Evolutionary conservation across 2,797 vertebrate species (phyloP), one percentile per base, ranked within the genome.

Genomic region (Neopelma chrysocephalum): DNA sequence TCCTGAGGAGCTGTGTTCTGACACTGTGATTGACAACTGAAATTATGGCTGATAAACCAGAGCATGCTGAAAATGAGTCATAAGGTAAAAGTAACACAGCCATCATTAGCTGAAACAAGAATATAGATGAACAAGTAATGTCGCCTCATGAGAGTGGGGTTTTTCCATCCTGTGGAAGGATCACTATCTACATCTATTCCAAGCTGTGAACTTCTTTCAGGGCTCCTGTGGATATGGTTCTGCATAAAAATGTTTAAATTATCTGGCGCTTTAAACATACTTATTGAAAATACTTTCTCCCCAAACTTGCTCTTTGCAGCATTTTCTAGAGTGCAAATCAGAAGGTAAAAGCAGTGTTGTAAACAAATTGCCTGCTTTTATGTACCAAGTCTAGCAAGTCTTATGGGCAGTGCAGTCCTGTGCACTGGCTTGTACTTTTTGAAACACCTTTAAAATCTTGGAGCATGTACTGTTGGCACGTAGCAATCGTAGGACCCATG

Each of bases 31-130:
- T 91, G 82, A 83, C 79, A 73, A 8, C 86, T 57, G 70, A 93
- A 83, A 90, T 86, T 64, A 64, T 1, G 29, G 68, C 77, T 92
- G 80, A 82, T 60, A 66, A 94, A 90, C 73, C 88, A 71, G 65
- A 85, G 80, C 58, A 31, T 85, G 81, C 84, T 94, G 62, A 77
- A 95, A 93, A 78, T 94, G 92, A 96, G 82, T 96, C 87, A 94
- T 72, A 43, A 91, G 78, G 70, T 87, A 90, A 90, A 96, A 97
- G 89, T 81, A 93, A 94, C 54, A 25, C 82, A 93, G 60, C 60
- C 73, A 6, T 93, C 62, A 21, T 95, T 93, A 68, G 40, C 81
- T 91, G 58, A 40, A 96, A 64, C 19, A 43, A 48, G 71, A 88
- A 86, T 56, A 53, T 6, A 70, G 48, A 82, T 87, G 86, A 87